These are phyloP conservation scores for Shargacucullia verbasci DNA, from an alignment of 2,888 invertebrate genomes.

Conservation along the genomic window DNA sequence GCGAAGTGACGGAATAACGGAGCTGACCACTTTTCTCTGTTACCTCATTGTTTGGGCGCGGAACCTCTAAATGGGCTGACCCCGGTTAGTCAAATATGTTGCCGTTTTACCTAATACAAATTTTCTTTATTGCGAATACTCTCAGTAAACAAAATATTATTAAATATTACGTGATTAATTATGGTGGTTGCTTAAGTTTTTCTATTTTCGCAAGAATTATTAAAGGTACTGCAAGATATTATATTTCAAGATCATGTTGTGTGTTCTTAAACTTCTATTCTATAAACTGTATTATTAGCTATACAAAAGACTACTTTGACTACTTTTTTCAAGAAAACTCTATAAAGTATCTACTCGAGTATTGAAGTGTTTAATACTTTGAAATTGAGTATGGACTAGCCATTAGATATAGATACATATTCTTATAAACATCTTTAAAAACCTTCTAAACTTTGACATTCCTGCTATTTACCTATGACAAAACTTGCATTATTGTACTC, in stretches of 20 bases:
- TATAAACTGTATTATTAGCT: too few relatives aligned
- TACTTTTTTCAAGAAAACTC: too few relatives aligned
- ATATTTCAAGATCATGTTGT: too few relatives aligned
- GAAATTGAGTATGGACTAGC: too few relatives aligned
- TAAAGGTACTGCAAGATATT: too few relatives aligned
- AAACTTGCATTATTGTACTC: conserved; percentile 35
- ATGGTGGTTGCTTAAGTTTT: neutral
- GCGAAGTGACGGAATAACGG: conserved; percentile 27
- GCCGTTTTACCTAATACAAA: conserved; percentile 18
- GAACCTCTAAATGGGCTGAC: conserved; percentile 27
- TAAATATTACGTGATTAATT: conserved; percentile 4
- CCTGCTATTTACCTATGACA: conserved; percentile 11
- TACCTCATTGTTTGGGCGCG: conserved; percentile 47
- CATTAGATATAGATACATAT: too few relatives aligned
- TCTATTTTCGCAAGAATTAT: conserved; percentile 18
- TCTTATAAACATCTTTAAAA: neutral
- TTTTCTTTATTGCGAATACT: conserved; percentile 12
- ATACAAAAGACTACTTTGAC: too few relatives aligned
- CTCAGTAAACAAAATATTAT: too few relatives aligned
- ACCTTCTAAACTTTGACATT: conserved; percentile 17
- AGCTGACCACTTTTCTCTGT: conserved; percentile 43
- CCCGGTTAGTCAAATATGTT: conserved; percentile 22
- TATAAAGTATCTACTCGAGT: too few relatives aligned
- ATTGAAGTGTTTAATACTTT: too few relatives aligned
- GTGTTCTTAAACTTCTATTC: too few relatives aligned